Evolutionary conservation across 2,888 invertebrate genomes (phyloP).

Genomic region (Coelogynopora nodosa): DNA sequence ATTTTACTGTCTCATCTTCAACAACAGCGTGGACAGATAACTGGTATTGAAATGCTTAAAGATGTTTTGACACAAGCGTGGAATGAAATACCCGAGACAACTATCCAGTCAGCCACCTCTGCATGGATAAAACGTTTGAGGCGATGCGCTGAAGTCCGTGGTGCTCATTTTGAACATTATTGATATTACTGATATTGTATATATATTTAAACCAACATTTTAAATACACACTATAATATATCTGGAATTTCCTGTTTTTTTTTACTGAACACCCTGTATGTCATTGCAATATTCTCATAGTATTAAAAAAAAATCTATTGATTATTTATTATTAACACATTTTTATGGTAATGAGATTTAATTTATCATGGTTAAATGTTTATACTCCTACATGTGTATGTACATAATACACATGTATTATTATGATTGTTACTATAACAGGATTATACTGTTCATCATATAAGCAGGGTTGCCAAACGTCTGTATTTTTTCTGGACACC

Average conservation of each 20-base stretch:
- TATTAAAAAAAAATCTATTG: too few relatives aligned
- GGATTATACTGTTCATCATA: too few relatives aligned
- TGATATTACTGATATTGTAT: slow-evolving; percentile 28
- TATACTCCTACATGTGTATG: too few relatives aligned
- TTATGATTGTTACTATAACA: too few relatives aligned
- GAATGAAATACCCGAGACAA: slow-evolving; percentile 33
- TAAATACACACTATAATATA: slow-evolving; percentile 21
- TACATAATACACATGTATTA: too few relatives aligned
- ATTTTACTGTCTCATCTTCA: slow-evolving; percentile 29
- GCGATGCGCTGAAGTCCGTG: slow-evolving; percentile 12
- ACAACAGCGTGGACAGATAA: slow-evolving; percentile 31
- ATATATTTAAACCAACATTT: slow-evolving; percentile 31
- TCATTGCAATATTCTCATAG: too few relatives aligned
- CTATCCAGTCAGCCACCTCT: slow-evolving; percentile 18
- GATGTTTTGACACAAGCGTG: slow-evolving; percentile 13
- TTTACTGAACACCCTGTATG: slow-evolving; percentile 26
- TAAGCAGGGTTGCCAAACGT: too few relatives aligned
- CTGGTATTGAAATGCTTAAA: slow-evolving; percentile 29
- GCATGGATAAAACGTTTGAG: slow-evolving; percentile 25
- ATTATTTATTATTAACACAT: too few relatives aligned
- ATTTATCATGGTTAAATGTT: too few relatives aligned
- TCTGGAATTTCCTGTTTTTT: slow-evolving; percentile 25
- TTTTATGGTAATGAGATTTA: too few relatives aligned
- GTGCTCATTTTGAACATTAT: slow-evolving; percentile 28
- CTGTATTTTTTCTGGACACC: too few relatives aligned